Percentiles rank a stretch among this genome's conserved stretches.
phyloP scores from a whole-genome alignment of 2,888 invertebrate genomes.

The Phanerotoma sp. region DNA sequence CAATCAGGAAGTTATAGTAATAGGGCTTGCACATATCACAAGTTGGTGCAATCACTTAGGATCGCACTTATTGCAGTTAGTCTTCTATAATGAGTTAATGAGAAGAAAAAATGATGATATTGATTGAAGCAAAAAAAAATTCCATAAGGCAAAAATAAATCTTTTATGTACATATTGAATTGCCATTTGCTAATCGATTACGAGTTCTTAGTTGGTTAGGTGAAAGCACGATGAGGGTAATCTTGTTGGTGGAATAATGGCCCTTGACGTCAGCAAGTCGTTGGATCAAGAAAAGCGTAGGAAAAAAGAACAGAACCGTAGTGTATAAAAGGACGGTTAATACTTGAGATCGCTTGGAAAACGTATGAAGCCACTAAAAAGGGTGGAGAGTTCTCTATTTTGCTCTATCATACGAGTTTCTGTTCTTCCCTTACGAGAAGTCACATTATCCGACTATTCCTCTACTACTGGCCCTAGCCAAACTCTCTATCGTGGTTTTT shows the following conservation, averaged over 20 bases:
- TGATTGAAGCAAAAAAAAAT: too few species aligned
- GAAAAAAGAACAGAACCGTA: slow-evolving; percentile 22
- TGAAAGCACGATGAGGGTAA: slow-evolving; percentile 23
- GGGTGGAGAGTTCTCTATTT: slow-evolving; percentile 21
- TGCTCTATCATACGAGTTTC: slow-evolving; percentile 26
- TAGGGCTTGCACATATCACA: too few species aligned
- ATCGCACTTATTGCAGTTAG: too few species aligned
- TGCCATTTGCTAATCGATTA: slow-evolving; percentile 24
- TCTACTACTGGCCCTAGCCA: slow-evolving; percentile 26
- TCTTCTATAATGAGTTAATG: background rate
- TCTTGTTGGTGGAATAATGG: slow-evolving; percentile 39
- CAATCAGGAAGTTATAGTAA: too few species aligned
- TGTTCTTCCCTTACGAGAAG: slow-evolving; percentile 12
- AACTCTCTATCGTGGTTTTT: slow-evolving; percentile 25
- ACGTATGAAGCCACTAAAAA: slow-evolving; percentile 13
- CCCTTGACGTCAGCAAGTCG: slow-evolving; percentile 46
- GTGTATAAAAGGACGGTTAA: slow-evolving; percentile 34
- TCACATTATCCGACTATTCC: slow-evolving; percentile 27
- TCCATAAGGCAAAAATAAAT: background rate
- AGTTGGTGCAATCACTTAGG: too few species aligned
- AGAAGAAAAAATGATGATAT: too few species aligned
- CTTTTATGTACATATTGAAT: slow-evolving; percentile 15
- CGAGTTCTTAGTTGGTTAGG: slow-evolving; percentile 10
- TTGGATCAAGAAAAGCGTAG: slow-evolving; percentile 21
- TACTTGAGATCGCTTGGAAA: slow-evolving; percentile 18